Percentiles rank a stretch among this genome's conserved stretches.
Evolutionary conservation across 2,113 vertebrate genomes (phyloP).

Genomic region (Pristiophorus japonicus): DNA sequence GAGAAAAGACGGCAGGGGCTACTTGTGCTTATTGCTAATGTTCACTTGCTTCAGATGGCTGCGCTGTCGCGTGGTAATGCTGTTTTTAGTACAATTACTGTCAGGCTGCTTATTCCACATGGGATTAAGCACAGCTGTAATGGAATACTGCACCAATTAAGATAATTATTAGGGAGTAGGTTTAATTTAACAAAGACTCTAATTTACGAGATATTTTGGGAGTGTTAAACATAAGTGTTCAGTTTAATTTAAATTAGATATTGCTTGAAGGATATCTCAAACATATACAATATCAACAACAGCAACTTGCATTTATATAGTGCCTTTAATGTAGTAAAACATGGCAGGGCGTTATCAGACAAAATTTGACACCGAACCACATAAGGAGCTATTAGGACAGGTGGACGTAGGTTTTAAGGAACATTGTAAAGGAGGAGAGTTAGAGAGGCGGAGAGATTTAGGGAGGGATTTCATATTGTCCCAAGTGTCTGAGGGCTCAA

Average conservation of each 20-base stretch:
- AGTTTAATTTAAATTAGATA: background rate
- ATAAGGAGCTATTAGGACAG: background rate
- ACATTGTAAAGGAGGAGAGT: background rate
- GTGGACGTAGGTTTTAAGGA: background rate
- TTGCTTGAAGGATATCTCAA: background rate
- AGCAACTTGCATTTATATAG: background rate
- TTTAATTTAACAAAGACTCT: background rate
- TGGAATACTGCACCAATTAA: background rate
- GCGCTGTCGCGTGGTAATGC: background rate
- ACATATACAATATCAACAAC: background rate
- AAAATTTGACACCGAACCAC: background rate
- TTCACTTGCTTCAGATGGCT: background rate
- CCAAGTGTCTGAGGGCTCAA: background rate
- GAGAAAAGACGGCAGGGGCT: background rate
- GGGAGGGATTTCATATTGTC: background rate
- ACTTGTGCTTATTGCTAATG: background rate
- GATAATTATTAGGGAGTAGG: conserved; percentile 7
- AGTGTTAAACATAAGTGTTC: background rate
- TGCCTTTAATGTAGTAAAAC: background rate
- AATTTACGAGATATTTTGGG: too few relatives aligned
- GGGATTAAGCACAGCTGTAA: conserved; percentile 9
- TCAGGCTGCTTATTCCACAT: background rate
- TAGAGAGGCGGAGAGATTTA: background rate
- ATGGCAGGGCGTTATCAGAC: background rate
- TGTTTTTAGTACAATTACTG: background rate